These are phyloP conservation scores for Plagodis dolabraria DNA, from an alignment of 2,888 invertebrate species.

Conservation along the genomic window DNA sequence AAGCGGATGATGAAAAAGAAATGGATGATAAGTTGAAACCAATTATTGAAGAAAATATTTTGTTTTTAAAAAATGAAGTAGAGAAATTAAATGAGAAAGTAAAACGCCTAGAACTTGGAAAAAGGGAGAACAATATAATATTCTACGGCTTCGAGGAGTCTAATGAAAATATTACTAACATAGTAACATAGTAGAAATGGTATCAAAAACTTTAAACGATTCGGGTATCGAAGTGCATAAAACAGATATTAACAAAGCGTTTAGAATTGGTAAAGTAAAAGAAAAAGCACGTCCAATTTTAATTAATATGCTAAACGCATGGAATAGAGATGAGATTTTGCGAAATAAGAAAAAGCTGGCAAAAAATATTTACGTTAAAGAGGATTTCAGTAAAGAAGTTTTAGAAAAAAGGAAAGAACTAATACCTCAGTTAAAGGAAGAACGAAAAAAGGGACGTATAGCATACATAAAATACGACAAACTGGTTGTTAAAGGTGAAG, in stretches of 20 bases:
- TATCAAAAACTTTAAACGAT: neutral
- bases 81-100: no score
- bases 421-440: slow-evolving; percentile 19
- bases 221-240: slow-evolving; percentile 2
- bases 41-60: slow-evolving; percentile 21
- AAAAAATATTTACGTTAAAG: slow-evolving; percentile 22
- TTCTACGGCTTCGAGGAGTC: slow-evolving; percentile 2
- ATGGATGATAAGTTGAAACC: slow-evolving; percentile 21
- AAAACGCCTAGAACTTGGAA: slow-evolving; percentile 9
- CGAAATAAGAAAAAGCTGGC: slow-evolving; percentile 14
- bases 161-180: neutral
- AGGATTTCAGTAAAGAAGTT: slow-evolving; percentile 23
- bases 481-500: neutral
- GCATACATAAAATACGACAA: slow-evolving; percentile 14
- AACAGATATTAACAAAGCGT: slow-evolving; percentile 7
- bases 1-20: slow-evolving; percentile 13
- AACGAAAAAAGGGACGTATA: slow-evolving; percentile 18
- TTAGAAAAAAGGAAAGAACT: slow-evolving; percentile 30
- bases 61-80: slow-evolving; percentile 17
- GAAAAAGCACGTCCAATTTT: slow-evolving; percentile 19
- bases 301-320: slow-evolving; percentile 17
- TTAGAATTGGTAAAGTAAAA: slow-evolving; percentile 8
- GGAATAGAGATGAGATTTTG: slow-evolving; percentile 18
- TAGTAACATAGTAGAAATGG: slow-evolving; percentile 5
- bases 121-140: slow-evolving; percentile 12